Percentiles rank a stretch among this genome's conserved stretches.
Conservation (phyloP, 2,797 vertebrate genomes). For the Cottoperca gobio region DNA sequence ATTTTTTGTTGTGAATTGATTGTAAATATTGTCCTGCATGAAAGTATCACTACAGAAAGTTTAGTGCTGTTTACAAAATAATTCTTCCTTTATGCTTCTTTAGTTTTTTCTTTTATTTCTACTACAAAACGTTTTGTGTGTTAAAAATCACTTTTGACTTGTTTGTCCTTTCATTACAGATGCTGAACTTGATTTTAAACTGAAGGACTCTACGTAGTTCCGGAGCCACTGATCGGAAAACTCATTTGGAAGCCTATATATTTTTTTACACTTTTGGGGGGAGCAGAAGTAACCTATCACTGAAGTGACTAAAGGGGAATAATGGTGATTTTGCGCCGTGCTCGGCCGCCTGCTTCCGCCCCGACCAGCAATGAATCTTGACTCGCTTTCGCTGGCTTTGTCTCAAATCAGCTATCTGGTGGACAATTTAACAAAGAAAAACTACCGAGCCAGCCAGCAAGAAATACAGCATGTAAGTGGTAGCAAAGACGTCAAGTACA, state of each 20-base stretch:
- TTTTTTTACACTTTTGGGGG: slow-evolving; percentile 86
- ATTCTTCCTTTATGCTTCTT: rapidly evolving
- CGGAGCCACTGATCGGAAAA: slow-evolving; percentile 82
- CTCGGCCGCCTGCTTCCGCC: slow-evolving; percentile 99
- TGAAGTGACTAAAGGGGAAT: slow-evolving; percentile 99
- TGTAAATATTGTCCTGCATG: slow-evolving; percentile 14
- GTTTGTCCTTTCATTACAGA: slow-evolving; percentile 79
- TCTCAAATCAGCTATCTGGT: slow-evolving; percentile 99
- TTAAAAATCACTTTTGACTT: neutral
- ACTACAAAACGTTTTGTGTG: neutral
- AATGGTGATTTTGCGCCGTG: slow-evolving; percentile 99
- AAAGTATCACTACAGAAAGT: neutral
- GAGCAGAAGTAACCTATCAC: slow-evolving; percentile 97
- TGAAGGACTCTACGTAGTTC: slow-evolving; percentile 85
- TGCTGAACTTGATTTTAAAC: slow-evolving; percentile 92
- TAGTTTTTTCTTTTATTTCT: neutral
- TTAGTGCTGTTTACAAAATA: neutral
- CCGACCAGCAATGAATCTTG: slow-evolving; percentile 99
- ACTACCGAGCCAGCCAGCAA: slow-evolving; percentile 99
- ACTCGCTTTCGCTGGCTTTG: slow-evolving; percentile 99
- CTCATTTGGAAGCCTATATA: slow-evolving; percentile 78
- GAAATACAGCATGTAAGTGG: slow-evolving; percentile 99
- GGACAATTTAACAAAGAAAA: slow-evolving; percentile 99
- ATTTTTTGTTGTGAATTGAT: slow-evolving; percentile 11
- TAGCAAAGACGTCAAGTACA: neutral